Percentiles rank a stretch among this genome's conserved stretches.
These are phyloP conservation scores for Andrena cerasifolii DNA, from an alignment of 1,140 invertebrate species.

Conservation along the genomic window DNA sequence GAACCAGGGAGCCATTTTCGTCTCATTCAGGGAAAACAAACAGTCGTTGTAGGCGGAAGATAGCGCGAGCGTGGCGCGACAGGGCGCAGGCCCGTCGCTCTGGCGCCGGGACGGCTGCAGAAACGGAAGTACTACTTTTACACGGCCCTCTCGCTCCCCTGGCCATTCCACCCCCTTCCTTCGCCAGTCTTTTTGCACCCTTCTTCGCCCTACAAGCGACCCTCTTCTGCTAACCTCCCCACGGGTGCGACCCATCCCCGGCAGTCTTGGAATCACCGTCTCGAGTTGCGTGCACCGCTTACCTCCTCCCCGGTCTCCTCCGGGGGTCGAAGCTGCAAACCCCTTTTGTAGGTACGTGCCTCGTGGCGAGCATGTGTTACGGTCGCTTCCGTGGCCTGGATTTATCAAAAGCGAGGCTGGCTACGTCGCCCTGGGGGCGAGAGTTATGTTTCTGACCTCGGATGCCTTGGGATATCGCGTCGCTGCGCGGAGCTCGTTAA, in stretches of 20 bases:
- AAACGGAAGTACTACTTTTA: constrained; percentile 77
- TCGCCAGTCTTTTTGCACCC: constrained; percentile 36
- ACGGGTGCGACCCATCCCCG: constrained; percentile 45
- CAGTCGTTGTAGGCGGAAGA: constrained; percentile 56
- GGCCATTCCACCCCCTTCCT: background rate
- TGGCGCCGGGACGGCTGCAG: constrained; percentile 71
- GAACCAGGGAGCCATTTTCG: constrained; percentile 65
- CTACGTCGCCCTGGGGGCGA: constrained; percentile 12
- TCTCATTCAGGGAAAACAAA: constrained; percentile 68
- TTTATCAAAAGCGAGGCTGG: constrained; percentile 57
- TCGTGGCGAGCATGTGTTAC: constrained; percentile 36
- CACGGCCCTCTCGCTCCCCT: constrained; percentile 53
- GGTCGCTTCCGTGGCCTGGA: constrained; percentile 64
- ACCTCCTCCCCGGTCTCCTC: background rate
- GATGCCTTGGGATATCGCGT: background rate
- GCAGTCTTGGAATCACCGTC: constrained; percentile 70
- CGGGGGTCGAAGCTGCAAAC: constrained; percentile 42
- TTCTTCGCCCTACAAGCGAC: constrained; percentile 35
- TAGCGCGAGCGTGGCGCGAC: constrained; percentile 32
- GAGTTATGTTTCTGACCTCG: constrained; percentile 33
- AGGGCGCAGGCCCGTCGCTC: constrained; percentile 56
- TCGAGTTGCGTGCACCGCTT: constrained; percentile 71
- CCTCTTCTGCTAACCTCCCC: constrained; percentile 38
- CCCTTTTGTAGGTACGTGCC: constrained; percentile 45
- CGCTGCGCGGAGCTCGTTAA: constrained; percentile 1